phyloP scores from a whole-genome alignment of 2,113 vertebrate species.

The Scomber japonicus region DNA sequence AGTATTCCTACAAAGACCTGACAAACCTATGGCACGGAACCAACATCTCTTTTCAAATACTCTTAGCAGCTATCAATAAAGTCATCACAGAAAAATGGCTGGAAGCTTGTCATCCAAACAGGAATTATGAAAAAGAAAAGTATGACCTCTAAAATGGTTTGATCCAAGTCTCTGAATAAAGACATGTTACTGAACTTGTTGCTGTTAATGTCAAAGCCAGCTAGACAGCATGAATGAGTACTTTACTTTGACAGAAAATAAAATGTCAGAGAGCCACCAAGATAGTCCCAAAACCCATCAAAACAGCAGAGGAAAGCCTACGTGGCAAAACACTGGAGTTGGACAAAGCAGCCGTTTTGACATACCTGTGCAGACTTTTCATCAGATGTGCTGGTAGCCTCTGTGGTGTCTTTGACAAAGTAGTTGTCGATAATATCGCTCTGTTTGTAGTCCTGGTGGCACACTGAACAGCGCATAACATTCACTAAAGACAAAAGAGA shows the following conservation, averaged over 20 bases:
- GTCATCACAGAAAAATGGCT: background rate
- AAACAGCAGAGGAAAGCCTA: background rate
- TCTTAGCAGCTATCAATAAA: background rate
- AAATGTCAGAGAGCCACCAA: background rate
- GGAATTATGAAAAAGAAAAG: background rate
- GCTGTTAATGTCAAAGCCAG: too few species aligned
- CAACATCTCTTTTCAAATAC: background rate
- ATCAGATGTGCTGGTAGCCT: slow-evolving; percentile 89
- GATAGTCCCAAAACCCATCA: background rate
- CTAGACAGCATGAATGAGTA: too few species aligned
- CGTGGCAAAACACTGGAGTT: background rate
- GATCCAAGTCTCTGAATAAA: too few species aligned
- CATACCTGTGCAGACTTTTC: slow-evolving; percentile 95
- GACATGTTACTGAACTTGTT: too few species aligned
- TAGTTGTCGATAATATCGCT: slow-evolving; percentile 98
- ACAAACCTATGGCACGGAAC: background rate
- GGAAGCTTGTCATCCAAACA: too few species aligned
- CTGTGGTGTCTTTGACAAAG: slow-evolving; percentile 97
- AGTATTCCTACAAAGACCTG: background rate
- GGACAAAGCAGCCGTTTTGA: background rate
- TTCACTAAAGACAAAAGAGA: slow-evolving; percentile 86
- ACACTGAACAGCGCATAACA: slow-evolving; percentile 94
- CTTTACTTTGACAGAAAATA: background rate
- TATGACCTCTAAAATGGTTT: background rate
- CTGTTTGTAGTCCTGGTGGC: slow-evolving; percentile 97